A percentile compares a stretch with the other conserved stretches of the same genome.
Evolutionary conservation across 2,888 invertebrate species (phyloP).

Genomic region (Drosophila borealis): DNA sequence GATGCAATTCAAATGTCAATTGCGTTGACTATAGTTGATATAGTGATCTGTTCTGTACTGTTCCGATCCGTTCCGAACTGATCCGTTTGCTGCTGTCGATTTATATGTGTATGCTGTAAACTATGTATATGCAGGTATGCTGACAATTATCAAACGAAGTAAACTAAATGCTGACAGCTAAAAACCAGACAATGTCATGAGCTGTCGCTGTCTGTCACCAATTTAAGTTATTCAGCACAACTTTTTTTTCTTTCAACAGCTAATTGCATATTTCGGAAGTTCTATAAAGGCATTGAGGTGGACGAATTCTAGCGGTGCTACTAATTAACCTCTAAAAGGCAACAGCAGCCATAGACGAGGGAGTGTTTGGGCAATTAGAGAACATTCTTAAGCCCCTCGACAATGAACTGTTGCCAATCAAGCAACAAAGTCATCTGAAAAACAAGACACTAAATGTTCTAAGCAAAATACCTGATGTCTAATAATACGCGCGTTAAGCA

Average conservation of each 20-base stretch:
- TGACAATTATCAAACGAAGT: conserved; percentile 39
- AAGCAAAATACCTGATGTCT: neutral
- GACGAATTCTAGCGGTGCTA: conserved; percentile 50
- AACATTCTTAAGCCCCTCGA: conserved; percentile 23
- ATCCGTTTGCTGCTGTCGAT: conserved; percentile 21
- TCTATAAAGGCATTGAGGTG: conserved; percentile 46
- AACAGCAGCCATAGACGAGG: conserved; percentile 4
- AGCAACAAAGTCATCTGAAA: conserved; percentile 3
- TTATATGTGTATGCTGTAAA: conserved; percentile 17
- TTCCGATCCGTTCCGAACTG: conserved; percentile 1
- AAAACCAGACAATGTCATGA: conserved; percentile 39
- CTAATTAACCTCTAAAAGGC: conserved; percentile 59
- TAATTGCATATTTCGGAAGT: conserved; percentile 72
- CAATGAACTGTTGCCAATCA: conserved; percentile 19
- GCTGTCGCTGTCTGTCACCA: conserved; percentile 45
- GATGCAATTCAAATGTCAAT: conserved; percentile 75
- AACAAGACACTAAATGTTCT: conserved; percentile 22
- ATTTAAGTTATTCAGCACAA: conserved; percentile 45
- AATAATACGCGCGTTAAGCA: neutral
- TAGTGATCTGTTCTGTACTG: conserved; percentile 16
- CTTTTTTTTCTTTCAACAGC: conserved; percentile 23
- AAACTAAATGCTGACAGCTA: conserved; percentile 9
- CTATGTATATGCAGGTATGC: conserved; percentile 36
- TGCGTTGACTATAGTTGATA: conserved; percentile 43
- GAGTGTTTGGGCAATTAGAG: conserved; percentile 39